Evolutionary conservation across 2,113 vertebrate genomes (phyloP).

Genomic region (Centropus unirufus): DNA sequence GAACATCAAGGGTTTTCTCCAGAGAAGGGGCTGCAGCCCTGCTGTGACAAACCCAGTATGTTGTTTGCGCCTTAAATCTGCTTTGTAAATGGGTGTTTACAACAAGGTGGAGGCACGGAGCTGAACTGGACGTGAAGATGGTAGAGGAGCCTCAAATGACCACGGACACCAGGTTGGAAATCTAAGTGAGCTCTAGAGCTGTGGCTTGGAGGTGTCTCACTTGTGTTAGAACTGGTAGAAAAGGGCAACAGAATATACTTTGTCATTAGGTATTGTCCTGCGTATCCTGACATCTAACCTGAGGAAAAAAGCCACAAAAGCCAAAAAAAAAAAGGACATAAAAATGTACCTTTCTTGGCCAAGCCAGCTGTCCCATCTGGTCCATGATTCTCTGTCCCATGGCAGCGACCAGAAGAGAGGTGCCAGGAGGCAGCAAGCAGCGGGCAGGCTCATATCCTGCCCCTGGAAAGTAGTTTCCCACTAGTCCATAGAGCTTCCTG

Average conservation of each 20-base stretch:
- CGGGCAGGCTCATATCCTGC: rapidly evolving
- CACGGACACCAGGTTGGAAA: not conserved
- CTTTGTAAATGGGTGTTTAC: not conserved
- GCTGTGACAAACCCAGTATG: not conserved
- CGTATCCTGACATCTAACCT: not conserved
- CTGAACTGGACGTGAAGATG: not conserved
- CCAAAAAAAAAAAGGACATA: not conserved
- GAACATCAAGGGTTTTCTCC: not conserved
- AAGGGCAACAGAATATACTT: not conserved
- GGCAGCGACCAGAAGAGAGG: not conserved
- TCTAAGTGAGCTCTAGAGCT: not conserved
- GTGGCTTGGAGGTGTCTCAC: not conserved
- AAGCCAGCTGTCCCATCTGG: not conserved
- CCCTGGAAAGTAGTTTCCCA: not conserved
- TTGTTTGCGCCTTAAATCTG: not conserved
- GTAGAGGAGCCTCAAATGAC: not conserved
- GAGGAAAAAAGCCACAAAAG: not conserved
- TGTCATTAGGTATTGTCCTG: not conserved
- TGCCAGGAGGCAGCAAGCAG: not conserved
- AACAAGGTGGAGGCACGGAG: not conserved
- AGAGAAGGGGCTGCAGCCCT: not conserved
- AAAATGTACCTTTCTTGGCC: not conserved
- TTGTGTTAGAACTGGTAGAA: not conserved
- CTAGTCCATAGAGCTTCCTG: not conserved
- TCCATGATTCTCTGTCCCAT: not conserved